Base-by-base conservation (phyloP, 2,113 vertebrate species). In the Coptodon bakossiorum region DNA sequence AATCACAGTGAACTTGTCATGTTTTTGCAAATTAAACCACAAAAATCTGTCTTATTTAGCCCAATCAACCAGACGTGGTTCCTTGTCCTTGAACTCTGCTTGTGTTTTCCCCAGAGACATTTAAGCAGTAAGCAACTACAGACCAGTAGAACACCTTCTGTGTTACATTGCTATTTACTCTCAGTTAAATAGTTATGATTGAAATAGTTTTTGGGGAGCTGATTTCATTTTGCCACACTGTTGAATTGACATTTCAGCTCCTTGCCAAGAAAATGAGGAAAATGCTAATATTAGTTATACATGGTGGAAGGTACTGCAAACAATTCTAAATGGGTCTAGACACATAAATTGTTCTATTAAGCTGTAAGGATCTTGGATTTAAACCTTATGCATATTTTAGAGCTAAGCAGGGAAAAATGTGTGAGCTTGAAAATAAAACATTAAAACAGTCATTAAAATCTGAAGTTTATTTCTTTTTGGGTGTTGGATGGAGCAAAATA, bases 211-310 rank as follows among this genome's bases (percentile, higher is more conserved):
- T 81, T 86, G 36, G 66, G 5, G 22, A 38, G 54, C 54, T 45
- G 83, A 76, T 89, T 80, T 87, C 81, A 91, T 92, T 88, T 89
- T 90, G 79, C 80, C 63, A 86, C 83, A 73, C 50, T 83, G 78
- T 87, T 63, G 79, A 82, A 85, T 82, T 90, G 90, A 73, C 88
- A 86, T 92, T 87, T 90, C 9, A 56, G 59, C 53, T 73, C 43
- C 17, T 59, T 87, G 88, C 85, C 91, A 94, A 91, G 90, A 91
- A 91, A 94, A 76, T 84, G 80, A 94, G 91, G 90, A 91, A 92
- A 94, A 63, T 85, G 85, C 52, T 83, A 88, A 90, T 87, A 84
- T 82, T 86, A 85, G 85, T 59, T 85, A 79, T 90, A 89, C 85
- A 89, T 79, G 86, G 61, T 83, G 86, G 56, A 89, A 86, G 89